Percentiles rank a stretch among this genome's conserved stretches.
phyloP scores from a whole-genome alignment of 2,113 vertebrate species.

The Ginglymostoma cirratum region DNA sequence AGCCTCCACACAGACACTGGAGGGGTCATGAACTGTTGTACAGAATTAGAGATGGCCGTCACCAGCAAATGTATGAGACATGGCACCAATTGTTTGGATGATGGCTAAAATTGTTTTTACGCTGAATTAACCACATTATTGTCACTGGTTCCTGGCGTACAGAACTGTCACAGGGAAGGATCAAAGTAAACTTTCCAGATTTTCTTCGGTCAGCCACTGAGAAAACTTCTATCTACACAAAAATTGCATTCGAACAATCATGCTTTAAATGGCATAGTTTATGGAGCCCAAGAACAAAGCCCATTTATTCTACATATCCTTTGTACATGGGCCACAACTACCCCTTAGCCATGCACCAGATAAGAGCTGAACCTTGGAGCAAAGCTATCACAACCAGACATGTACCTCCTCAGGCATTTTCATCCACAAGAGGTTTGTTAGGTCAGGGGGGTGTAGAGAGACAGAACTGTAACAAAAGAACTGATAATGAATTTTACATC shows the following conservation, averaged over 20 bases:
- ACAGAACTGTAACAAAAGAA: slow-evolving; percentile 13
- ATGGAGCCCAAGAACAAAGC: not conserved
- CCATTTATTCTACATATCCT: not conserved
- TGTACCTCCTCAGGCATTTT: slow-evolving; percentile 20
- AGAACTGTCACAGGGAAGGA: not conserved
- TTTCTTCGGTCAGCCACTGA: not conserved
- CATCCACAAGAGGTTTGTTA: not conserved
- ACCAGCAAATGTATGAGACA: not conserved
- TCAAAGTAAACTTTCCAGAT: not conserved
- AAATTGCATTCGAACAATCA: not conserved
- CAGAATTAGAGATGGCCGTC: not conserved
- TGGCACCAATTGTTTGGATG: not conserved
- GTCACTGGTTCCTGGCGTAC: not conserved
- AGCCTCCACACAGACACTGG: not conserved
- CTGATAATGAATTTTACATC: slow-evolving; percentile 33
- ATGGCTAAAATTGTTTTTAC: not conserved
- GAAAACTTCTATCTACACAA: not conserved
- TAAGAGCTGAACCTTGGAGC: slow-evolving; percentile 17
- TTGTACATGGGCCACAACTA: not conserved
- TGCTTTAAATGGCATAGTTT: not conserved
- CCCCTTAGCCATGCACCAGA: not conserved
- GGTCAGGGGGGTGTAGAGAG: not conserved
- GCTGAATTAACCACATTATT: not conserved
- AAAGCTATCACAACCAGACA: slow-evolving; percentile 30
- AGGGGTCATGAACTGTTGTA: not conserved